These are phyloP conservation scores for Mactromeris polynyma DNA, from an alignment of 2,888 invertebrate species.

Conservation along the genomic window DNA sequence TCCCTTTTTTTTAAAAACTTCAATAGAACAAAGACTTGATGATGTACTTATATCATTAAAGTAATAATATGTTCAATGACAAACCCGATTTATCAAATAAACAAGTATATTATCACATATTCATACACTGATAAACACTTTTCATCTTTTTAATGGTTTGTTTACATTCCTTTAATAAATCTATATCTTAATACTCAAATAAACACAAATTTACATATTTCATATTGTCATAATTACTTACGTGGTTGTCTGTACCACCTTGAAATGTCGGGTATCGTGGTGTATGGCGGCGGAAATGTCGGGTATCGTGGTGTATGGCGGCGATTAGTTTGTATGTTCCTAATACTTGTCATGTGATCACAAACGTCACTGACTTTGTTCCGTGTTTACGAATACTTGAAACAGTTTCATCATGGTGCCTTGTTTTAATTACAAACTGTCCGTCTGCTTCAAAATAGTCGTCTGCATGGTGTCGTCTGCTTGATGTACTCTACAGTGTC, in stretches of 20 bases:
- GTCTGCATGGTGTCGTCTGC: not conserved
- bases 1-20: not conserved
- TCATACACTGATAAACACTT: not conserved
- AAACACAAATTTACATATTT: constrained; percentile 55
- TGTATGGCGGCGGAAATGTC: too few relatives aligned
- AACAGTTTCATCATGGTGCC: constrained; percentile 21
- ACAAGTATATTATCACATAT: not conserved
- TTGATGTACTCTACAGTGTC: not conserved
- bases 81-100: not conserved
- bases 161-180: constrained; percentile 22
- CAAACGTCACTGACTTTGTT: constrained; percentile 11
- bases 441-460: not conserved
- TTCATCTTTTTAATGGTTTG: constrained; percentile 26
- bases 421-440: constrained; percentile 16
- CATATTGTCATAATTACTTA: constrained; percentile 1
- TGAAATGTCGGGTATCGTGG: not conserved
- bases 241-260: not conserved
- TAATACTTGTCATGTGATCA: constrained; percentile 30
- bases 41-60: not conserved
- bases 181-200: not conserved
- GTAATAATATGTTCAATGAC: not conserved
- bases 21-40: not conserved
- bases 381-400: constrained; percentile 36
- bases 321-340: not conserved
- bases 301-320: not conserved